phyloP scores from a whole-genome alignment of 2,888 invertebrate genomes.

The Bellardia pandia region DNA sequence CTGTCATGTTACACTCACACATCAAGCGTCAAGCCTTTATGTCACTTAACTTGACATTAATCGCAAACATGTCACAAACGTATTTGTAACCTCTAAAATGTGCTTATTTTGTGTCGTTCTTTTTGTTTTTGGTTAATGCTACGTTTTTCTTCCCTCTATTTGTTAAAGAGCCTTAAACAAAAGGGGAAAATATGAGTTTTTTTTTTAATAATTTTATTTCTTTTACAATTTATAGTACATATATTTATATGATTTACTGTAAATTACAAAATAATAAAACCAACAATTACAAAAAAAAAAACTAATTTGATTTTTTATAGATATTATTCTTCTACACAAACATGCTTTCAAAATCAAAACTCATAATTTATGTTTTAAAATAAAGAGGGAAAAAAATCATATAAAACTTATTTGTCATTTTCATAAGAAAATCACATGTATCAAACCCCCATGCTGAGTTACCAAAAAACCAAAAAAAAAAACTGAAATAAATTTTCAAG shows the following conservation, averaged over 20 bases:
- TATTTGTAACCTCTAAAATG: constrained; percentile 61
- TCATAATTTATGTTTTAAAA: constrained; percentile 53
- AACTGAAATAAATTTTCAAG: neutral
- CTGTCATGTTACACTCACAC: constrained; percentile 60
- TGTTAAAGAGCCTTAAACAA: neutral
- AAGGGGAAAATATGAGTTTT: neutral
- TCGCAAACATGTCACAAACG: constrained; percentile 70
- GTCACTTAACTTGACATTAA: constrained; percentile 72
- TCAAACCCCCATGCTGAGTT: constrained; percentile 68
- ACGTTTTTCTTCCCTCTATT: neutral
- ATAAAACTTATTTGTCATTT: constrained; percentile 72
- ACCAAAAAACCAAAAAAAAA: constrained; percentile 13
- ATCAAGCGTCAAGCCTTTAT: constrained; percentile 62
- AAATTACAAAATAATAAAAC: constrained; percentile 37
- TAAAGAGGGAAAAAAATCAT: constrained; percentile 15
- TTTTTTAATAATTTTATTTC: neutral
- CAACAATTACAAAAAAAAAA: constrained; percentile 42
- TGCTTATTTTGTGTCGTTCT: neutral
- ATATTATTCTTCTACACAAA: neutral
- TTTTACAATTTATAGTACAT: neutral
- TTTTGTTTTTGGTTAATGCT: neutral
- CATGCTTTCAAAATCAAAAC: constrained; percentile 17
- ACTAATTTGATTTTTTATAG: constrained; percentile 18
- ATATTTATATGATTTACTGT: constrained; percentile 44
- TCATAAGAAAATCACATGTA: constrained; percentile 64